Base-by-base conservation (phyloP, 2,113 vertebrate species). In the Geothlypis trichas region DNA sequence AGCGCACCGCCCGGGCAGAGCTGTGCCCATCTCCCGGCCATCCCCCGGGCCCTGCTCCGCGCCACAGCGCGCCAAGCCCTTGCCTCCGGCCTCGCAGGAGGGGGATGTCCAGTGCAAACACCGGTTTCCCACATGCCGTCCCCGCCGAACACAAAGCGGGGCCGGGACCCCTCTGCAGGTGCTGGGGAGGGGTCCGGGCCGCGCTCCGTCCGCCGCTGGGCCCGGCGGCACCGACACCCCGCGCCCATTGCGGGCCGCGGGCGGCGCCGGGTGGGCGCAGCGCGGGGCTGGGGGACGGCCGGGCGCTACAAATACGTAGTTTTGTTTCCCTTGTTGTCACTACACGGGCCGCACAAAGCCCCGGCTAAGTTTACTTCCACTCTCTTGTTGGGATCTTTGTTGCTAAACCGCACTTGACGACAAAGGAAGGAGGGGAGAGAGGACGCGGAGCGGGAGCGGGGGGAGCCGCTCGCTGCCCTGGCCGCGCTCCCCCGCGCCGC, bases 271-370 rank as follows among this genome's bases (percentile, higher is more conserved):
- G 52, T 55, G 30, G 52, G 52, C 52, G 52, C 52, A 55, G 30
- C 2, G 62, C 71, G 51, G 51, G 98, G 97, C 98, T 21, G 35
- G 19, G 37, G 42, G 3, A 35, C 97, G 97, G 98, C 98, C 97
- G 31, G 42, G 27, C 11, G 97, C 98, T 98, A 98, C 98, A 98
- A 98, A 98, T 97, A 98, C 98, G 97, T 97, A 98, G 96, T 98
- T 99, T 98, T 99, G 98, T 98, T 98, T 98, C 98, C 96, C 97
- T 98, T 98, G 98, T 98, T 99, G 98, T 98, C 97, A 93, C 97
- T 98, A 98, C 98, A 98, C 97, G 97, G 96, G 97, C 97, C 87
- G 96, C 97, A 99, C 98, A 99, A 99, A 99, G 98, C 97, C 96
- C 84, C 94, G 96, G 98, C 98, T 98, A 98, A 98, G 98, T 98